Conservation (phyloP, 2,888 invertebrate genomes). For the Drosophila mulleri region DNA sequence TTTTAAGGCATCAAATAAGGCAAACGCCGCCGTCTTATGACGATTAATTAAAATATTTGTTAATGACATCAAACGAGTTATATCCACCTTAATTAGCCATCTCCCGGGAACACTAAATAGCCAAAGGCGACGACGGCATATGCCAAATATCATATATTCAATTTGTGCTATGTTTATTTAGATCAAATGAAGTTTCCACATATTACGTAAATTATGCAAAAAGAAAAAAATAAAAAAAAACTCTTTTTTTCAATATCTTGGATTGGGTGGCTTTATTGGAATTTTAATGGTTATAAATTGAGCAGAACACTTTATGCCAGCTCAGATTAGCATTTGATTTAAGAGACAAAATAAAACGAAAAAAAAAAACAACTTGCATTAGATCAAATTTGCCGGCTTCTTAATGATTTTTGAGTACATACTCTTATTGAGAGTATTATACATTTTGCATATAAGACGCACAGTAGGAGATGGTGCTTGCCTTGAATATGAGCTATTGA, state of each 20-base stretch:
- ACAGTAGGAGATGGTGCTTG: no score
- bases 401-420: background rate
- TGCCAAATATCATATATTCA: background rate
- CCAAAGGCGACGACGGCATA: constrained; percentile 4
- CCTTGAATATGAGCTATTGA: no score
- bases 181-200: constrained; percentile 14
- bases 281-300: background rate
- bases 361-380: background rate
- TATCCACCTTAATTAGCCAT: constrained; percentile 47
- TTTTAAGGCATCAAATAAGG: constrained; percentile 43
- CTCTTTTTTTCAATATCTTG: background rate
- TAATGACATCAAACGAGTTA: constrained; percentile 62
- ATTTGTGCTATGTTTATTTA: background rate
- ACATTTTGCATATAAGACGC: background rate
- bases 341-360: background rate
- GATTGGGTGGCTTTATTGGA: background rate
- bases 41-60: constrained; percentile 76
- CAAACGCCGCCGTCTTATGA: constrained; percentile 54
- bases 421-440: background rate
- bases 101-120: constrained; percentile 20
- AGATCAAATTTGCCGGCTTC: background rate
- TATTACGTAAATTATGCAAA: constrained; percentile 21
- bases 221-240: background rate
- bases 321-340: background rate
- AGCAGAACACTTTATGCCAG: background rate